Base-by-base conservation (phyloP, 2,113 vertebrate genomes). In the Machaerirhynchus nigripectus region DNA sequence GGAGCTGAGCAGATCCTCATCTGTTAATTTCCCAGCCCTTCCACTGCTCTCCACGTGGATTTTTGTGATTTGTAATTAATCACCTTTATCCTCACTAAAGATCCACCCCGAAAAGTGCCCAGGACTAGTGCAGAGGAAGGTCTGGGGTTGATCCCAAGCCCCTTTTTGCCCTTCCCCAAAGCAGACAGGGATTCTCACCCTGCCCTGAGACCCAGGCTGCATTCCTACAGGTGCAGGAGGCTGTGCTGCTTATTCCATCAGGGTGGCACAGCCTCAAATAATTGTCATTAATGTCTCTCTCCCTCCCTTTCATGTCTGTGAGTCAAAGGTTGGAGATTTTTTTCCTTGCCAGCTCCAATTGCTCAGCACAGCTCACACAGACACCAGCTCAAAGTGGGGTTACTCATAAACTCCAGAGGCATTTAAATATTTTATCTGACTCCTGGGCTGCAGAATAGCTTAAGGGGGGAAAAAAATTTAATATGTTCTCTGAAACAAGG, bases 231-330 rank as follows among this genome's bases (percentile, higher is more conserved):
- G 93, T 91, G 82, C 37, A 23, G 9, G 14, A 27, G 67, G 30
- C 69, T 49, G 49, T 24, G 6, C 92, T 93, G 95, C 20, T 92
- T 90, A 53, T 93, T 77, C 95, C 88, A 92, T 96, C 95, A 86
- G 88, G 71, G 79, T 87, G 81, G 92, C 92, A 76, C 5, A 33
- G 90, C 22, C 88, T 90, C 94, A 90, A 80, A 49, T 16, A 53
- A 86, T 94, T 85, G 93, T 82, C 90, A 53, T 69, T 27, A 88
- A 83, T 19, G 40, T 83, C 55, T 39, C 70, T 77, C 53, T 89
- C 44, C 60, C 57, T 93, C 87, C 77, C 59, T 95, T 93, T 95
- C 87, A 69, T 83, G 84, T 91, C 89, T 89, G 64, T 42, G 87
- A 96, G 87, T 89, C 87, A 89, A 83, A 95, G 91, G 75, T 68